A percentile compares a stretch with the other conserved stretches of the same genome.
Conservation (phyloP, 2,888 invertebrate genomes). For the Drosophila tripunctata region DNA sequence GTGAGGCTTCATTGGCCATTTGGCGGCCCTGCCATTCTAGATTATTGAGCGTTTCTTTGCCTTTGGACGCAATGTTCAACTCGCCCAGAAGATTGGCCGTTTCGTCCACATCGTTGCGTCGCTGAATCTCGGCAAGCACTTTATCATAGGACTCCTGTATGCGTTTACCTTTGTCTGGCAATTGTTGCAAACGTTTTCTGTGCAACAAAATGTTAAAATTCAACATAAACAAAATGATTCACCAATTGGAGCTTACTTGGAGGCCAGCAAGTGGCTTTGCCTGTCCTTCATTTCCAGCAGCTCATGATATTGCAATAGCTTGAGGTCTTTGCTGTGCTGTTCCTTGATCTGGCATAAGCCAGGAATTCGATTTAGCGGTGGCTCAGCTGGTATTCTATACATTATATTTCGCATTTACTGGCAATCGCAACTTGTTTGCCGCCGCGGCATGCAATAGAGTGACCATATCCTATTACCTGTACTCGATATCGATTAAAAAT, state of each 20-base stretch:
- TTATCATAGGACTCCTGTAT: conserved; percentile 78
- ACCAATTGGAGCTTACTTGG: conserved; percentile 72
- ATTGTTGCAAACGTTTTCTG: conserved; percentile 68
- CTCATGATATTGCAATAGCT: conserved; percentile 68
- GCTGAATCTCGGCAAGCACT: conserved; percentile 75
- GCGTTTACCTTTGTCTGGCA: conserved; percentile 83
- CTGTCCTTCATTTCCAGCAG: conserved; percentile 81
- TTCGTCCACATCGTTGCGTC: conserved; percentile 77
- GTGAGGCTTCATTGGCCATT: conserved; percentile 33
- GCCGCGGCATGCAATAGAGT: conserved; percentile 1
- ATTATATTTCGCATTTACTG: conserved; percentile 18
- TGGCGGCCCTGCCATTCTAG: conserved; percentile 81
- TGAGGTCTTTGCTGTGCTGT: conserved; percentile 71
- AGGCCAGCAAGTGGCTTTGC: conserved; percentile 77
- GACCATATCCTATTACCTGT: background rate
- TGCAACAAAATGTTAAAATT: background rate
- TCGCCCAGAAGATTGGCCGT: conserved; percentile 80
- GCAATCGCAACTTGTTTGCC: conserved; percentile 4
- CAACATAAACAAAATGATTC: background rate
- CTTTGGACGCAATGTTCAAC: conserved; percentile 80
- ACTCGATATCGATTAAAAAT: conserved; percentile 1
- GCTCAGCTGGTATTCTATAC: conserved; percentile 16
- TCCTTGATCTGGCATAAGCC: conserved; percentile 71
- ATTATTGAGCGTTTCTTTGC: conserved; percentile 70
- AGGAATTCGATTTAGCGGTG: conserved; percentile 72